phyloP scores from a whole-genome alignment of 1,140 invertebrate genomes.

The Acarapis woodi region DNA sequence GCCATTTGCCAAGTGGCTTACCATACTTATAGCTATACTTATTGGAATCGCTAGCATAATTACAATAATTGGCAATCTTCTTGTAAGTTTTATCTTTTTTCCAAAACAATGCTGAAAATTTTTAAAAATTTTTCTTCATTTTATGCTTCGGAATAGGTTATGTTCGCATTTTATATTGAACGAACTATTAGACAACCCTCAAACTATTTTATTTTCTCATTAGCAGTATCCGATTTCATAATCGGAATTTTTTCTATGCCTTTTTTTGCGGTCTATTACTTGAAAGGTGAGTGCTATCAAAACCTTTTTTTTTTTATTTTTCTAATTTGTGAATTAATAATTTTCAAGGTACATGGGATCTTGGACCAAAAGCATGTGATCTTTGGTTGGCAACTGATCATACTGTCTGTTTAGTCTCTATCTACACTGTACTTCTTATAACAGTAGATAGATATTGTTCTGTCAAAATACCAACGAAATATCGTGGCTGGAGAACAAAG shows the following conservation, averaged over 20 bases:
- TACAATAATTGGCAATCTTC: slow-evolving; percentile 77
- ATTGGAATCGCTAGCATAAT: slow-evolving; percentile 60
- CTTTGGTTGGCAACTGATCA: slow-evolving; percentile 97
- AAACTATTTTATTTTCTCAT: slow-evolving; percentile 95
- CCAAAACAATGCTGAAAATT: too few species aligned
- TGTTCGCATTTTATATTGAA: slow-evolving; percentile 86
- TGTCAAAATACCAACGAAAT: slow-evolving; percentile 91
- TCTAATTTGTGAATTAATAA: too few species aligned
- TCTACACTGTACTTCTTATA: slow-evolving; percentile 93
- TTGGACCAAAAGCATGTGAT: slow-evolving; percentile 83
- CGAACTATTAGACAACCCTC: slow-evolving; percentile 86
- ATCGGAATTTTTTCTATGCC: slow-evolving; percentile 48
- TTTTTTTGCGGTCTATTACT: slow-evolving; percentile 59
- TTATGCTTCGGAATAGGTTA: too few species aligned
- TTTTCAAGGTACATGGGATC: slow-evolving; percentile 61
- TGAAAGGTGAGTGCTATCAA: too few species aligned
- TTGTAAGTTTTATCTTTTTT: too few species aligned
- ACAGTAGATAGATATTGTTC: slow-evolving; percentile 97
- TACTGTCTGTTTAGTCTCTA: slow-evolving; percentile 91
- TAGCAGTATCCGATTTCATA: slow-evolving; percentile 88
- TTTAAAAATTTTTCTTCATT: too few species aligned
- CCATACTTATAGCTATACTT: slow-evolving; percentile 62
- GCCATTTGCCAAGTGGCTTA: slow-evolving; percentile 66
- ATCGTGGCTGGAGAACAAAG: slow-evolving; percentile 87
- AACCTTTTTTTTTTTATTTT: too few species aligned